Evolutionary conservation across 2,888 invertebrate species (phyloP), one percentile per base, ranked within the genome.

Genomic region (Cerceris ruficornis): DNA sequence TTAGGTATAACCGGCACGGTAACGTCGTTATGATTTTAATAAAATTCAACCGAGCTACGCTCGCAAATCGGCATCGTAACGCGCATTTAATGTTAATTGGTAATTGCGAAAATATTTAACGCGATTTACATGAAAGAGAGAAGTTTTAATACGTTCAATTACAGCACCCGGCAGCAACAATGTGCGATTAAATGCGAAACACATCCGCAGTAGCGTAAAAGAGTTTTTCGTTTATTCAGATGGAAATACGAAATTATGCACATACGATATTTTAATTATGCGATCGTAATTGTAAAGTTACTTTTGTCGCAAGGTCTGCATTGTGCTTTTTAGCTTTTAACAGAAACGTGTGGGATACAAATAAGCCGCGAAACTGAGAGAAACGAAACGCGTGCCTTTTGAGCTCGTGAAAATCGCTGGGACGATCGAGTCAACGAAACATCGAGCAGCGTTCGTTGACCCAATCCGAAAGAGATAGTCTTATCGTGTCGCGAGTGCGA

Each of bases 401-500:
- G 17, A 55, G 17, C 11, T 17, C 8, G 17, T 13, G 55, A 15
- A 11, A 55, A 55, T 28, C 17, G 6, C 17, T 17, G 1, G 5
- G 55, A 9, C 28, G 17, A 55, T 55, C 11, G 13, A 17, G 55
- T 55, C 17, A 0, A 55, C 17, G 13, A 17, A 55, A 55, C n/a
- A 13, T n/a, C n/a, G n/a, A 50, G n/a, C 28, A 54, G 57, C 69
- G 83, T 77, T 75, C 84, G 41, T 84, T 84, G 84, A 84, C 82
- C 82, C 64, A 75, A 75, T 75, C 58, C 62, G 52, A 46, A 50
- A 61, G 59, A 80, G 83, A 84, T 84, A 82, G 50, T 42, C 60
- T 70, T 84, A 83, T 83, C 83, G 52, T 67, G n/a, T 28, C 13
- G 42, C 61, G 71, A 76, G 65, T 65, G 13, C 57, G 74, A 75